A percentile compares a stretch with the other conserved stretches of the same genome.
Evolutionary conservation across 2,888 invertebrate species (phyloP).

Genomic region (Nebria salina): DNA sequence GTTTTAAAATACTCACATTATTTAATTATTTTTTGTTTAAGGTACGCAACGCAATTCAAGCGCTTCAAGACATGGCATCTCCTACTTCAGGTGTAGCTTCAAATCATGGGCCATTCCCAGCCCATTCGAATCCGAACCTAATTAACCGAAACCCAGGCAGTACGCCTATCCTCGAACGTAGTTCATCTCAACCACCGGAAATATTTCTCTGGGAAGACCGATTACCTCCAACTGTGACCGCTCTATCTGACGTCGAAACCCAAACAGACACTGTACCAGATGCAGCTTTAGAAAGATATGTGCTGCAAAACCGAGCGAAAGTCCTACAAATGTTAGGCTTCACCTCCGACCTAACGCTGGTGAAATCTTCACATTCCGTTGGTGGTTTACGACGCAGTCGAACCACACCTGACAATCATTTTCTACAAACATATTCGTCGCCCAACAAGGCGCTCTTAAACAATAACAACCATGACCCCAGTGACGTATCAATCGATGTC

Average conservation of each 20-base stretch:
- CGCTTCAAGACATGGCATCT: slow-evolving; percentile 82
- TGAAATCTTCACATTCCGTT: slow-evolving; percentile 51
- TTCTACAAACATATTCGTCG: slow-evolving; percentile 39
- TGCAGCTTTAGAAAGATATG: slow-evolving; percentile 71
- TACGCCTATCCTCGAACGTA: slow-evolving; percentile 72
- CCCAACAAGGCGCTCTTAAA: slow-evolving; percentile 43
- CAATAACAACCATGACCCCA: slow-evolving; percentile 45
- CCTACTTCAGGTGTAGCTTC: slow-evolving; percentile 62
- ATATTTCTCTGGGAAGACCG: slow-evolving; percentile 79
- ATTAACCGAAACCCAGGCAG: slow-evolving; percentile 64
- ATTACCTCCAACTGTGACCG: slow-evolving; percentile 53
- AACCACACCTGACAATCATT: slow-evolving; percentile 55
- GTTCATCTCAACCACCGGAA: slow-evolving; percentile 86
- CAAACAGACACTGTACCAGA: slow-evolving; percentile 72
- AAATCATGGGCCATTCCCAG: slow-evolving; percentile 70
- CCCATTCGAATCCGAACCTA: slow-evolving; percentile 82
- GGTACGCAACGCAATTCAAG: slow-evolving; percentile 85
- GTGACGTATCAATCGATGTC: slow-evolving; percentile 42
- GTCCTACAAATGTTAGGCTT: slow-evolving; percentile 79
- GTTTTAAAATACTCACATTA: no score
- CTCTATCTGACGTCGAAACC: slow-evolving; percentile 61
- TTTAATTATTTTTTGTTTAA: slow-evolving; percentile 55
- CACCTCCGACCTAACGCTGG: slow-evolving; percentile 65
- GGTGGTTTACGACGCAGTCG: slow-evolving; percentile 54
- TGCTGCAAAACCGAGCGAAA: slow-evolving; percentile 77